phyloP scores from a whole-genome alignment of 2,113 vertebrate genomes.

The Phyllostomus hastatus region DNA sequence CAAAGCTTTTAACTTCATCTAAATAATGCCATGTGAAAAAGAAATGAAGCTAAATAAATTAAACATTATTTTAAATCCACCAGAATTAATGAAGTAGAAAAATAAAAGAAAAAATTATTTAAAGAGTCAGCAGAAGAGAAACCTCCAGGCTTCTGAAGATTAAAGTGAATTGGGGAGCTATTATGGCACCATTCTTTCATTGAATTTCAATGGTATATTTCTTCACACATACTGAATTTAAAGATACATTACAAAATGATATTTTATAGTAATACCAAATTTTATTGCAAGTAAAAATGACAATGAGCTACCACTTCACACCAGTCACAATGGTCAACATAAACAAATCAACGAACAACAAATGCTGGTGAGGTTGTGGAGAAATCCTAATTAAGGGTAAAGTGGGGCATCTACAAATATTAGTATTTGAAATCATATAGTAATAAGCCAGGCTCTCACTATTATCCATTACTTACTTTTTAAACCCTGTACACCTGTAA shows the following conservation, averaged over 20 bases:
- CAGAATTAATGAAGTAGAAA: background rate
- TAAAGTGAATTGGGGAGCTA: background rate
- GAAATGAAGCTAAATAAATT: background rate
- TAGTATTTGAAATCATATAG: background rate
- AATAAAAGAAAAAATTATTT: background rate
- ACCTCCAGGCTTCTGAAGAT: background rate
- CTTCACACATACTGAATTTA: background rate
- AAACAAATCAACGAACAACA: no score
- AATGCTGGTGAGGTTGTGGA: no score
- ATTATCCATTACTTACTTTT: background rate
- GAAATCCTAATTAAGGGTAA: no score
- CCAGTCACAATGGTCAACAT: no score
- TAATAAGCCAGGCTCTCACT: background rate
- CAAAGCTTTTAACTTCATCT: constrained; percentile 22
- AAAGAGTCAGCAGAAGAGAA: background rate
- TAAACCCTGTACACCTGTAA: background rate
- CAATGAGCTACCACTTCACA: no score
- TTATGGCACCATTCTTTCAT: background rate
- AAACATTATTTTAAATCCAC: constrained; percentile 30
- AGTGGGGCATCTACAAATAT: background rate
- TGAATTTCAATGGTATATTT: constrained; percentile 30
- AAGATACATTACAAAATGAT: background rate
- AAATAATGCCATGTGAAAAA: constrained; percentile 5
- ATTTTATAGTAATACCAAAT: background rate
- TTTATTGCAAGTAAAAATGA: no score